Percentiles rank a stretch among this genome's conserved stretches.
phyloP scores from a whole-genome alignment of 2,113 vertebrate genomes.

The Psittacara wagleri region DNA sequence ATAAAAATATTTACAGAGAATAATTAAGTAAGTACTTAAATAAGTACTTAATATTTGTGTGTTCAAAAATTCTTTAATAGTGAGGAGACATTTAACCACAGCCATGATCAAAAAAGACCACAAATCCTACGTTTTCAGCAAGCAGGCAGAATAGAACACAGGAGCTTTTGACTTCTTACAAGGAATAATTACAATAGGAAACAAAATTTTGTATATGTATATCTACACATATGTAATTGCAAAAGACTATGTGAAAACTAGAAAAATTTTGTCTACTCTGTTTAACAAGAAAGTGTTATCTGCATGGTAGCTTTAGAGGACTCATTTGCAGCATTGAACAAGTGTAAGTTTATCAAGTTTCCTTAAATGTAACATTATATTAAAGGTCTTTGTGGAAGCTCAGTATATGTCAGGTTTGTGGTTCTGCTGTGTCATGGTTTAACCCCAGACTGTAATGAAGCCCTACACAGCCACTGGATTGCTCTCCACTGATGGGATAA shows the following conservation, averaged over 20 bases:
- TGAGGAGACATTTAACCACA: slow-evolving; percentile 2
- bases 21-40: background rate
- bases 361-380: slow-evolving; percentile 61
- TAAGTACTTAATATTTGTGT: slow-evolving; percentile 16
- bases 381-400: slow-evolving; percentile 40
- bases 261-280: background rate
- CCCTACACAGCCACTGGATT: background rate
- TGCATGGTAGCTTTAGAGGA: background rate
- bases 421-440: background rate
- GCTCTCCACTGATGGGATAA: background rate
- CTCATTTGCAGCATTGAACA: background rate
- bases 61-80: background rate
- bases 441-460: background rate
- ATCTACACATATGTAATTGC: background rate
- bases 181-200: slow-evolving; percentile 13
- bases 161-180: background rate
- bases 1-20: slow-evolving; percentile 59
- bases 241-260: background rate
- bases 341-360: background rate
- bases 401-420: slow-evolving; percentile 54
- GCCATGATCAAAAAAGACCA: slow-evolving; percentile 8
- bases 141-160: slow-evolving; percentile 46
- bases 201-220: background rate
- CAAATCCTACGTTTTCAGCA: slow-evolving; percentile 31
- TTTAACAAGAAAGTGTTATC: background rate